These are phyloP conservation scores for Phyllotreta striolata DNA, from an alignment of 2,888 invertebrate species.

Conservation along the genomic window DNA sequence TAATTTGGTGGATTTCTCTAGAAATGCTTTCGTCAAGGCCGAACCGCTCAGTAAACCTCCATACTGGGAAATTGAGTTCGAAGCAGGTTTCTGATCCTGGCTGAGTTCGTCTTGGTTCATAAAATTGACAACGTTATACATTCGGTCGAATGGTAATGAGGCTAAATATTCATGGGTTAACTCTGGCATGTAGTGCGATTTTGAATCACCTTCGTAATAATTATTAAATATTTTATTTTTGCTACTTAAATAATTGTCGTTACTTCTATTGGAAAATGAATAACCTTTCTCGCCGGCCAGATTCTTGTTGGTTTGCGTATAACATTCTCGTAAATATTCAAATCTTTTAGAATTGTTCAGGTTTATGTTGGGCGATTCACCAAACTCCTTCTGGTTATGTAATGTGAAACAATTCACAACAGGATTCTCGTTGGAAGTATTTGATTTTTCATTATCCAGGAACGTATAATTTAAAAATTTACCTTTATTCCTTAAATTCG, in stretches of 20 bases:
- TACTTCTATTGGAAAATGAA: no score
- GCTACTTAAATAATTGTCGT: background rate
- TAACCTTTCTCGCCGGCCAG: background rate
- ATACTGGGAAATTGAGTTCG: constrained; percentile 9
- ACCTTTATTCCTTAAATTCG: background rate
- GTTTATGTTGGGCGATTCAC: background rate
- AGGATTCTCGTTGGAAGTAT: background rate
- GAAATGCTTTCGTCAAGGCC: constrained; percentile 49
- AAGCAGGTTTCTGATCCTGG: background rate
- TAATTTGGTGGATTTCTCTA: constrained; percentile 45
- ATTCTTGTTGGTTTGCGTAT: background rate
- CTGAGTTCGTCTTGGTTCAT: constrained; percentile 17
- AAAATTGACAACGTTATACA: constrained; percentile 28
- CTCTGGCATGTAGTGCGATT: background rate
- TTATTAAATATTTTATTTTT: constrained; percentile 1
- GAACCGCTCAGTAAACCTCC: constrained; percentile 37
- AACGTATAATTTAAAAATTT: constrained; percentile 16
- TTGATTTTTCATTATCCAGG: background rate
- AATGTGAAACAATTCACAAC: background rate
- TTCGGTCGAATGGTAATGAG: constrained; percentile 21
- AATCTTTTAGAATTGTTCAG: constrained; percentile 1
- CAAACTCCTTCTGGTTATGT: background rate
- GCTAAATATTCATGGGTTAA: constrained; percentile 15
- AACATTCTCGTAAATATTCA: constrained; percentile 3
- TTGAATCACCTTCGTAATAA: constrained; percentile 9